Percentiles rank a stretch among this genome's conserved stretches.
phyloP scores from a whole-genome alignment of 2,797 vertebrate genomes.

The Prionace glauca region DNA sequence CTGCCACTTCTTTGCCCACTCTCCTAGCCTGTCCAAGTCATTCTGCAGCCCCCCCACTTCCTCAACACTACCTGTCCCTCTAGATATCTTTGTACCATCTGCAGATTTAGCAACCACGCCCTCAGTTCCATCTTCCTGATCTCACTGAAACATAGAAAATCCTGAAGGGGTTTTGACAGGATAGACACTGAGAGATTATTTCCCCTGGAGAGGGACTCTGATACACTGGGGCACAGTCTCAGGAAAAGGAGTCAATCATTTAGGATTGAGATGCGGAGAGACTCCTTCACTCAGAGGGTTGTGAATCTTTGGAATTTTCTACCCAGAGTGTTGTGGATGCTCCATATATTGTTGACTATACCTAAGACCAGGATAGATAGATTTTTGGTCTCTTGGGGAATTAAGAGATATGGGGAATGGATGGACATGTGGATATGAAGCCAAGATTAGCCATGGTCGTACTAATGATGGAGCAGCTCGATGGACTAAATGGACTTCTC shows the following conservation, averaged over 20 bases:
- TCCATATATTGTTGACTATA: background rate
- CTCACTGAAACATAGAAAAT: background rate
- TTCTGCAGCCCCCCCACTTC: too few relatives aligned
- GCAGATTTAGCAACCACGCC: too few relatives aligned
- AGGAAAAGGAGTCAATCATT: background rate
- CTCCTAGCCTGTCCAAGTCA: too few relatives aligned
- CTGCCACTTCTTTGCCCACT: too few relatives aligned
- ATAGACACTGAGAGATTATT: background rate
- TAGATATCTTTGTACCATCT: too few relatives aligned
- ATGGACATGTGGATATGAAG: background rate
- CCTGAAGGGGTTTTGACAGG: background rate
- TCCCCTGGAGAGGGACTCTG: background rate
- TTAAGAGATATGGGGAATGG: too few relatives aligned
- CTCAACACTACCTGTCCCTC: too few relatives aligned
- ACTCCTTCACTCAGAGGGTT: background rate
- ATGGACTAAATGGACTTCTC: background rate
- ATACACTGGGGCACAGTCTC: background rate
- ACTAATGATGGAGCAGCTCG: background rate
- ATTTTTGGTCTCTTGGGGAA: too few relatives aligned
- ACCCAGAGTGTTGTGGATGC: background rate
- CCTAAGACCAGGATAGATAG: background rate
- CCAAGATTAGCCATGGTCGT: background rate
- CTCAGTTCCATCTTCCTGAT: too few relatives aligned
- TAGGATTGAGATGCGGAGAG: background rate
- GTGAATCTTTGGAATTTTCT: background rate